Evolutionary conservation across 2,797 vertebrate genomes (phyloP).

Genomic region (Furcifer pardalis): DNA sequence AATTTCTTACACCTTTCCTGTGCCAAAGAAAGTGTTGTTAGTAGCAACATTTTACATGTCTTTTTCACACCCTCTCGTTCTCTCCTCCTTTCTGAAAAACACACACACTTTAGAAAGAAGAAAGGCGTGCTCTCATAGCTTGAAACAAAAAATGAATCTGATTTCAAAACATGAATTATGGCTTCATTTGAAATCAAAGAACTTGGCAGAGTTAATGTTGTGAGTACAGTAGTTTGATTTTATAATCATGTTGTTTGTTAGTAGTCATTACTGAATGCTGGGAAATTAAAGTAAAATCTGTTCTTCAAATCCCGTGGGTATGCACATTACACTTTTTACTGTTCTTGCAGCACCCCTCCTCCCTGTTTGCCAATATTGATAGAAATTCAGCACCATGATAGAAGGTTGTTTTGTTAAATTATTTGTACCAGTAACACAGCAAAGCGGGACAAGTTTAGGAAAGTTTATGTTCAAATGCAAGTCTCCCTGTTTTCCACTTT

Average conservation of each 20-base stretch:
- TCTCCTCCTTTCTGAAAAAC: background rate
- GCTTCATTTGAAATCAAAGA: background rate
- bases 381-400: too few relatives aligned
- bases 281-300: background rate
- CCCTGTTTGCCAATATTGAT: too few relatives aligned
- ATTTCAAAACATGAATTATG: slow-evolving; percentile 18
- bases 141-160: background rate
- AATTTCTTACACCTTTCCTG: slow-evolving; percentile 35
- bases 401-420: too few relatives aligned
- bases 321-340: background rate
- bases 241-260: background rate
- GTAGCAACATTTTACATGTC: slow-evolving; percentile 29
- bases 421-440: too few relatives aligned
- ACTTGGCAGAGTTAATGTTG: background rate
- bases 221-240: background rate
- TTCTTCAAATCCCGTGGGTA: background rate
- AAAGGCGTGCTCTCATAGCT: background rate
- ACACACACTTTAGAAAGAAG: background rate
- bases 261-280: background rate
- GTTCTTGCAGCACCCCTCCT: too few relatives aligned
- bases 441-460: too few relatives aligned
- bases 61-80: background rate
- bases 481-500: too few relatives aligned
- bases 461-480: too few relatives aligned
- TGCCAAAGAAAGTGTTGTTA: slow-evolving; percentile 47